These are phyloP conservation scores for Apomyelois bistriatella DNA, from an alignment of 2,888 invertebrate genomes.

Conservation along the genomic window DNA sequence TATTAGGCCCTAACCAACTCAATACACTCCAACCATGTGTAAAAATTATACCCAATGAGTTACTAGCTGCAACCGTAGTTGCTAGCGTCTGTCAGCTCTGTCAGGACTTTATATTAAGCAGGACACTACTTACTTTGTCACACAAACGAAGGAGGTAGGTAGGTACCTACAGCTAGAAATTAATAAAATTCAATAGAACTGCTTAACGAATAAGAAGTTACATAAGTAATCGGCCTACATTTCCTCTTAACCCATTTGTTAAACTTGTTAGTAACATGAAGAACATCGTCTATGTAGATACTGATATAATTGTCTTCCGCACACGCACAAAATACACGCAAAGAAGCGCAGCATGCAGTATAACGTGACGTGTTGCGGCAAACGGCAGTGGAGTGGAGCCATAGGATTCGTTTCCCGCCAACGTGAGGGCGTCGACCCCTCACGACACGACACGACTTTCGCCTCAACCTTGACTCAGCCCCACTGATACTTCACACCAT, in stretches of 20 bases:
- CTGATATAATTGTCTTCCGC: constrained; percentile 13
- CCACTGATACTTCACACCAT: constrained; percentile 48
- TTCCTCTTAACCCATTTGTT: constrained; percentile 2
- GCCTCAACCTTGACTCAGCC: constrained; percentile 69
- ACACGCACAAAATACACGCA: constrained; percentile 12
- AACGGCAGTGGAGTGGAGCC: constrained; percentile 27
- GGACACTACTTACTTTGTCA: too few relatives aligned
- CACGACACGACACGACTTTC: constrained; percentile 66
- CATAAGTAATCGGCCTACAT: not conserved
- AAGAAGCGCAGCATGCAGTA: constrained; percentile 2
- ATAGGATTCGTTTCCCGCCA: constrained; percentile 36
- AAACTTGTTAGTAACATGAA: constrained; percentile 10
- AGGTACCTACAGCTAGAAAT: too few relatives aligned
- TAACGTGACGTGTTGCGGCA: constrained; percentile 20
- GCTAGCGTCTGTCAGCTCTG: too few relatives aligned
- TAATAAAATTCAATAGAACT: too few relatives aligned
- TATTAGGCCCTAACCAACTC: not conserved
- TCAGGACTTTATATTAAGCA: not conserved
- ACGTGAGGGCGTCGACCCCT: constrained; percentile 51
- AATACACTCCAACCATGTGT: not conserved
- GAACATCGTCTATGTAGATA: constrained; percentile 12
- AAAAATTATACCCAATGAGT: not conserved
- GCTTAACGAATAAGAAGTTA: too few relatives aligned
- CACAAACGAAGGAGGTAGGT: too few relatives aligned
- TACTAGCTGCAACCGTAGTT: too few relatives aligned